Evolutionary conservation across 2,888 invertebrate species (phyloP).

Genomic region (Dorcus parallelipipedus): DNA sequence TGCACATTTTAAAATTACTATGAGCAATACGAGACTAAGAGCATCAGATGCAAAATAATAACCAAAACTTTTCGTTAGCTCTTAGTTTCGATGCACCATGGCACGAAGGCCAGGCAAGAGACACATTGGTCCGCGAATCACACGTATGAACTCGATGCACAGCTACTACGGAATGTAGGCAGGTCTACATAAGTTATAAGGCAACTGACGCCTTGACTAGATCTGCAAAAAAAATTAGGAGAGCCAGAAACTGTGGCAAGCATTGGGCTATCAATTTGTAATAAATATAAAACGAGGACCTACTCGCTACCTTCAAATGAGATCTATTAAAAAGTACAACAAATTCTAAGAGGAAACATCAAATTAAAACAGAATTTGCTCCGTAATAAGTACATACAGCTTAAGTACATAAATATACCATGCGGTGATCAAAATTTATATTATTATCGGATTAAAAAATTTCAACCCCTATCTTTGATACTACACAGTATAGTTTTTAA

Average conservation of each 20-base stretch:
- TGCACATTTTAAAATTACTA: constrained; percentile 42
- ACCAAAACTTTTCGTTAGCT: constrained; percentile 29
- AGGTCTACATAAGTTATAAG: constrained; percentile 34
- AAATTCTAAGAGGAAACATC: too few relatives aligned
- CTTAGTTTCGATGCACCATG: constrained; percentile 43
- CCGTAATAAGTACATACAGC: too few relatives aligned
- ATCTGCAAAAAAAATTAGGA: constrained; percentile 35
- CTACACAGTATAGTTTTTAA: too few relatives aligned
- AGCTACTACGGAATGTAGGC: constrained; percentile 47
- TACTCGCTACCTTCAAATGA: constrained; percentile 1
- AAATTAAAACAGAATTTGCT: too few relatives aligned
- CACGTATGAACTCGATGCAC: constrained; percentile 37
- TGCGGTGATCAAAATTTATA: too few relatives aligned
- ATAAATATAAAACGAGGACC: constrained; percentile 20
- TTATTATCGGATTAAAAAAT: too few relatives aligned
- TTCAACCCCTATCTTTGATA: too few relatives aligned
- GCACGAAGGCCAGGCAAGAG: constrained; percentile 34
- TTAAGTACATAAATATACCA: too few relatives aligned
- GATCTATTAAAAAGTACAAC: constrained; percentile 5
- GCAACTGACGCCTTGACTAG: constrained; percentile 39
- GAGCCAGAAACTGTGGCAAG: constrained; percentile 33
- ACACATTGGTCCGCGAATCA: constrained; percentile 49
- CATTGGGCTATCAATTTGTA: constrained; percentile 38
- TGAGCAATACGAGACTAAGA: constrained; percentile 43
- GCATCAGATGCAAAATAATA: constrained; percentile 31